Percentiles rank a stretch among this genome's conserved stretches.
Conservation (phyloP, 2,888 invertebrate genomes). For the Chalcis sispes region DNA sequence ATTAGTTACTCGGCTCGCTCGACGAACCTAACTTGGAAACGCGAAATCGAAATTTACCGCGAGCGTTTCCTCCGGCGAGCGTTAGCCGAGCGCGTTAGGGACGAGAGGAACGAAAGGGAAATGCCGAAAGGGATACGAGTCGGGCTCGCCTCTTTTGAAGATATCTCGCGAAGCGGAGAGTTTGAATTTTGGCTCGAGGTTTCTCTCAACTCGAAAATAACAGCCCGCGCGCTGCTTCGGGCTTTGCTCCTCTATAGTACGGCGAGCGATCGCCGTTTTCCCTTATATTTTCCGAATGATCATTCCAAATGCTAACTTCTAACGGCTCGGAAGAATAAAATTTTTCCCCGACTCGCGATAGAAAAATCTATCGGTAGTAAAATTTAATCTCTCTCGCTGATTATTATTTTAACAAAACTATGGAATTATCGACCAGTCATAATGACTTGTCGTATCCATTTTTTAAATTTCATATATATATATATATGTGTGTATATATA, state of each 20-base stretch:
- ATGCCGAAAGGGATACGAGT: neutral
- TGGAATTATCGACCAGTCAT: too few species aligned
- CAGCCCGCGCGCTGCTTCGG: neutral
- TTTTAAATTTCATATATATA: too few species aligned
- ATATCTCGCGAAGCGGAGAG: neutral
- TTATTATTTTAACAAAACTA: too few species aligned
- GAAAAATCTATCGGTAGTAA: too few species aligned
- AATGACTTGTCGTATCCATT: too few species aligned
- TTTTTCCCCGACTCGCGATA: too few species aligned
- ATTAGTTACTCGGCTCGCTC: conserved; percentile 28
- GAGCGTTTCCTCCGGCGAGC: conserved; percentile 9
- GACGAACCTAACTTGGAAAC: conserved; percentile 21
- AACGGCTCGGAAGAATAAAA: too few species aligned
- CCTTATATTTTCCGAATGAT: too few species aligned
- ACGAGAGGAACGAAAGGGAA: neutral
- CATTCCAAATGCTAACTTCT: too few species aligned
- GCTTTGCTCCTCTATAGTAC: neutral
- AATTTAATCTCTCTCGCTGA: too few species aligned
- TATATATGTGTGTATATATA: too few species aligned
- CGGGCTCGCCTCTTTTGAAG: neutral
- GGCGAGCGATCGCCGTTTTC: neutral
- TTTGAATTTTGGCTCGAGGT: neutral
- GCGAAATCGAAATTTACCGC: conserved; percentile 50
- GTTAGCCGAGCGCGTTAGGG: neutral
- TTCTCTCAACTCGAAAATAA: conserved; percentile 1